Conservation (phyloP, 2,888 invertebrate species). For the Megalurothrips usitatus region DNA sequence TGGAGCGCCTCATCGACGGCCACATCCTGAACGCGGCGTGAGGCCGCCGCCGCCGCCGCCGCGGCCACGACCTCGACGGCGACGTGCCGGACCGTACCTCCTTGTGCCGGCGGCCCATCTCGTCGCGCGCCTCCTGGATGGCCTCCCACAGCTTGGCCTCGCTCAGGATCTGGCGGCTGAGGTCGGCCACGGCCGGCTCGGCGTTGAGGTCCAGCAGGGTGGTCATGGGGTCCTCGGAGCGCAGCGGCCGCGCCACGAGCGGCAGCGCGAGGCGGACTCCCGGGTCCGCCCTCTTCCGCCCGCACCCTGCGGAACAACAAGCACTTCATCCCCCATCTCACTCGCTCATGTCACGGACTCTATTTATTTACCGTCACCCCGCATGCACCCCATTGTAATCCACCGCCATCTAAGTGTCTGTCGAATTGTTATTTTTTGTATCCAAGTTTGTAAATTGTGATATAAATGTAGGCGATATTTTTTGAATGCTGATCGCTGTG, state of each 20-base stretch:
- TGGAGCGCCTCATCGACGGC: slow-evolving; percentile 11
- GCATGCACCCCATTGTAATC: background rate
- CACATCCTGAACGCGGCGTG: background rate
- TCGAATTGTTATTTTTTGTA: background rate
- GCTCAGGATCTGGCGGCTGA: slow-evolving; percentile 71
- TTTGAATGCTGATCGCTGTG: slow-evolving; percentile 24
- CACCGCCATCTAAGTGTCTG: background rate
- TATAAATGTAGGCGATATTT: slow-evolving; percentile 17
- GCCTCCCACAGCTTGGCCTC: slow-evolving; percentile 76
- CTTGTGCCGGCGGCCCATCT: slow-evolving; percentile 47
- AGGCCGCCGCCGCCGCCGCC: background rate
- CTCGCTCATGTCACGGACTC: background rate
- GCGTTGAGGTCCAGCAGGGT: slow-evolving; percentile 63
- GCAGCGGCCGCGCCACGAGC: slow-evolving; percentile 38
- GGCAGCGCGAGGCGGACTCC: slow-evolving; percentile 32
- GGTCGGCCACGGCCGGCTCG: slow-evolving; percentile 66
- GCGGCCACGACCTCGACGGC: too few relatives aligned
- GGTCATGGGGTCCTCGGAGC: slow-evolving; percentile 57
- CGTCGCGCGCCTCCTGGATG: slow-evolving; percentile 70
- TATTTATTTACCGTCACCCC: background rate
- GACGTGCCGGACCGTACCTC: too few relatives aligned
- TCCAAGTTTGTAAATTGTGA: background rate
- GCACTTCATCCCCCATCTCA: background rate
- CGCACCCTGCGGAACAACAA: slow-evolving; percentile 58
- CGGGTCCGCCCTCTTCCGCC: slow-evolving; percentile 57